Percentiles rank a stretch among this genome's conserved stretches.
Evolutionary conservation across 2,797 vertebrate species (phyloP).

Genomic region (Eutrigla gurnardus): DNA sequence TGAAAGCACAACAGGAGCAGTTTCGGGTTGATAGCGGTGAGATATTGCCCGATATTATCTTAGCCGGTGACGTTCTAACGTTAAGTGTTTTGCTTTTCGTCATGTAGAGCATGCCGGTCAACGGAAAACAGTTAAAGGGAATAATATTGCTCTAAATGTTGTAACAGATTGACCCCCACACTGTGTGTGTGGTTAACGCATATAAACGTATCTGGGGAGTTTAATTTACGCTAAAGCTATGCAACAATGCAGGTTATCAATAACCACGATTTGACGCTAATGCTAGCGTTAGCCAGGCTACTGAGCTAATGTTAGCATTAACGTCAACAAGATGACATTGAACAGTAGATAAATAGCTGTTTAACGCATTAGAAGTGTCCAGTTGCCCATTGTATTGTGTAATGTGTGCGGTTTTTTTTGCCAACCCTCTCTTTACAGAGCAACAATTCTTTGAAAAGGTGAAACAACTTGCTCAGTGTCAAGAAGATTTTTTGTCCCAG

Average conservation of each 20-base stretch:
- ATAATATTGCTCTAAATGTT: not conserved
- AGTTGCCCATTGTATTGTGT: not conserved
- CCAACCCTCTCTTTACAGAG: conserved; percentile 79
- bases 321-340: not conserved
- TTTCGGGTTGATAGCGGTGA: conserved; percentile 95
- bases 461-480: conserved; percentile 91
- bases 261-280: conserved; percentile 1
- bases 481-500: conserved; percentile 90
- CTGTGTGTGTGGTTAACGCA: not conserved
- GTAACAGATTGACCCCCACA: fast-evolving
- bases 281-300: conserved; percentile 13
- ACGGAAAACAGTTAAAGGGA: not conserved
- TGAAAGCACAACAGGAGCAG: conserved; percentile 92
- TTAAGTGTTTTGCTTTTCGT: conserved; percentile 21
- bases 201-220: fast-evolving
- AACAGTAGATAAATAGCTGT: not conserved
- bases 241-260: not conserved
- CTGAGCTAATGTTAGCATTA: not conserved
- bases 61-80: not conserved
- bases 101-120: conserved; percentile 13
- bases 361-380: not conserved
- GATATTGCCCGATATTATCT: conserved; percentile 26
- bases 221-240: fast-evolving
- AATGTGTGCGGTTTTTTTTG: not conserved
- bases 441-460: conserved; percentile 98